Evolutionary conservation across 1,140 invertebrate species (phyloP), one percentile per base, ranked within the genome.

Genomic region (Hesperophylax magnus): DNA sequence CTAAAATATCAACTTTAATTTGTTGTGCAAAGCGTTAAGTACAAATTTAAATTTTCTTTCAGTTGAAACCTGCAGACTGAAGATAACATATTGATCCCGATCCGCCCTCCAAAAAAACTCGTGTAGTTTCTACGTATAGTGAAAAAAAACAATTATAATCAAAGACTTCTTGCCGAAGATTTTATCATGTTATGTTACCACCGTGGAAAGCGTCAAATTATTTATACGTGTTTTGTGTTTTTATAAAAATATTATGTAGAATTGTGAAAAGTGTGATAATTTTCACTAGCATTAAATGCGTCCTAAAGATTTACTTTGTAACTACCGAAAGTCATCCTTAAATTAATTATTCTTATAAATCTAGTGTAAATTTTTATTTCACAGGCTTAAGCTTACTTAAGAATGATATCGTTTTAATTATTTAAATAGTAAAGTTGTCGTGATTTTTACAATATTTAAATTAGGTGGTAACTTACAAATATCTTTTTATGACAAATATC

Each of bases 241-340:
- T 54, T 4, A 53, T 24, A 72, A 69, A 72, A 72, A 52, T 56
- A 54, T 72, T 54, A 17, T 54, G 22, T 24, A 47, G 54, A 72
- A 72, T 56, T 72, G 18, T 54, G 69, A 72, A 72, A 72, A 72
- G 69, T 72, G 69, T 72, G 69, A 72, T 72, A 72, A 72, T 22
- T 54, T 54, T 72, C 52, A 54, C 69, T 72, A 72, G 69, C 69
- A 72, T 72, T 54, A 53, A 72, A 72, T 72, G 69, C 69, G 52
- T 72, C 52, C 52, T 72, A 20, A 22, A n/a, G 47, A 56, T 72
- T 27, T 27, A 27, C 39, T 54, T 67, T 34, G 31, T n/a, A 67
- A 18, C 20, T 20, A 67, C 24, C 69, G 69, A 53, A 5, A 72
- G 69, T 72, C 69, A 72, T 72, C 14, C 18, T 72, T 53, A 72